Base-by-base conservation (phyloP, 2,888 invertebrate species). In the Leucania comma region DNA sequence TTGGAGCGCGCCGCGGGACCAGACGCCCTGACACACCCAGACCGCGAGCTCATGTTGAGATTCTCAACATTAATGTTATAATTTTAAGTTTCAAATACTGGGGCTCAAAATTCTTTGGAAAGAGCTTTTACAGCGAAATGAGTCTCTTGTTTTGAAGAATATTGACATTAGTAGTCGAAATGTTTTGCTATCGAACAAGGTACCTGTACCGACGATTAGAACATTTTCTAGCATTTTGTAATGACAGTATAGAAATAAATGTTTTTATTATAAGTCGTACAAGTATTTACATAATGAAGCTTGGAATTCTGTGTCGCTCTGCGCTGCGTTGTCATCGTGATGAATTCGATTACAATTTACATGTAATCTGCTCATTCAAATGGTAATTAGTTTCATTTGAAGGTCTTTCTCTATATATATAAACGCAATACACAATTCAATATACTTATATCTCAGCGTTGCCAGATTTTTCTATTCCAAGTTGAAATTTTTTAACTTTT, bases 281-380 rank as follows among this genome's bases (percentile, higher is more conserved):
- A 29, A 48, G 14, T 6, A 78, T 51, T 79, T 53, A 26, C 65
- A 65, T 62, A 65, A 61, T 58, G 22, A 58, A 53, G 42, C 22
- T 42, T 32, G 46, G 50, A 10, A 26, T 35, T 54, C 26, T 22
- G 22, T 35, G 54, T 22, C 54, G n/a, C 14, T 29, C 29, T 29
- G 29, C 20, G n/a, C n/a, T 58, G 35, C 46, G 22, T 35, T 17
- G 56, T 78, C 70, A 77, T 53, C 35, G 35, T 59, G 72, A 72
- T 53, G 20, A 42, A 59, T 78, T 78, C 42, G 58, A 78, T 71
- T 32, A 54, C 42, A 17, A 20, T 42, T 17, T 42, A 42, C 48
- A 46, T 62, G 29, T 38, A 12, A 48, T 56, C 20, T n/a, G 68
- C 60, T 38, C n/a, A 50, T 56, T 76, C 29, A 38, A 24, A 12